A percentile compares a stretch with the other conserved stretches of the same genome.
phyloP scores from a whole-genome alignment of 2,888 invertebrate genomes.

The Yponomeuta plumbellus region DNA sequence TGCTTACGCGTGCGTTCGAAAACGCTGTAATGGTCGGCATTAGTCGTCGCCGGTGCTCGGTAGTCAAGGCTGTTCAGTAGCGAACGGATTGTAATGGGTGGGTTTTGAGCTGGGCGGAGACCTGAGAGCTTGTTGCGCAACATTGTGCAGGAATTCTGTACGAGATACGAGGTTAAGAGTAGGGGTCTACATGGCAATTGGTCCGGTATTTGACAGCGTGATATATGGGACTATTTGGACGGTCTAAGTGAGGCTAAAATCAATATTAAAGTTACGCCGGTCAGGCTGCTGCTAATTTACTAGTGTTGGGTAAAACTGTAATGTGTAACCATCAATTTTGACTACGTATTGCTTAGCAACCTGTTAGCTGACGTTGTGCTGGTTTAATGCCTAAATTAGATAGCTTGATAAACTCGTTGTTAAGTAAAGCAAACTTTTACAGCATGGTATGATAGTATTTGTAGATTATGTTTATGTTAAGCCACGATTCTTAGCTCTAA shows the following conservation, averaged over 20 bases:
- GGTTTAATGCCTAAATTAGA: too few relatives aligned
- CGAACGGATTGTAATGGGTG: conserved; percentile 61
- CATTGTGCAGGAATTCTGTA: conserved; percentile 17
- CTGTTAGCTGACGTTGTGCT: too few relatives aligned
- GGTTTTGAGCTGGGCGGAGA: conserved; percentile 59
- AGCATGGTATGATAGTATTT: too few relatives aligned
- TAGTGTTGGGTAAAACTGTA: conserved; percentile 4
- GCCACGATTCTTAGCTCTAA: too few relatives aligned
- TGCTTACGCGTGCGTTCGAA: conserved; percentile 40
- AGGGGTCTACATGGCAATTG: conserved; percentile 69
- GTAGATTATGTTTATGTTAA: too few relatives aligned
- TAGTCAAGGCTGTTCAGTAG: conserved; percentile 71
- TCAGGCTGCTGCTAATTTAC: conserved; percentile 21
- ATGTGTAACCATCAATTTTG: conserved; percentile 6
- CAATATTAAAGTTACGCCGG: conserved; percentile 27
- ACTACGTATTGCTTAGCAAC: neutral
- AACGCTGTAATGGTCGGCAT: conserved; percentile 40
- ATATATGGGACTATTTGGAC: conserved; percentile 55
- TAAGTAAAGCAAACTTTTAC: too few relatives aligned
- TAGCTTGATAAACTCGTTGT: too few relatives aligned
- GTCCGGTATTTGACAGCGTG: conserved; percentile 64
- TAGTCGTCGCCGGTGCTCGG: conserved; percentile 56
- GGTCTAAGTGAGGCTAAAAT: conserved; percentile 34
- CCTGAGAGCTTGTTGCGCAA: conserved; percentile 50
- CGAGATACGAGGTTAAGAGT: conserved; percentile 42